Base-by-base conservation (phyloP, 2,888 invertebrate species). In the Athalia cordata region DNA sequence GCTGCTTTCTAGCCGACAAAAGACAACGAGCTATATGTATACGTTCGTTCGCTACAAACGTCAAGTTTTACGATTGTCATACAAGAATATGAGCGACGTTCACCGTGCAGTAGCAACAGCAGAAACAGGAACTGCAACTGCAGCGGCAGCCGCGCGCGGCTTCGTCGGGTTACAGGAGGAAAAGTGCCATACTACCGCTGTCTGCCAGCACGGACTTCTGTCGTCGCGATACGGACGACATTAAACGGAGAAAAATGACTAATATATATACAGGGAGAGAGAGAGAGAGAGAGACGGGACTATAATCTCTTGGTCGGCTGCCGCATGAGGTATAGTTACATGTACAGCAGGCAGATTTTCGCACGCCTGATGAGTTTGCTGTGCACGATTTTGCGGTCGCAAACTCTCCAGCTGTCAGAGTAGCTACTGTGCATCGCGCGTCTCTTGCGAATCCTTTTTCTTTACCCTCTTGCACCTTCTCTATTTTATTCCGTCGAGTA, bases 321-420 rank as follows among this genome's bases (percentile, higher is more conserved):
- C 55, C 9, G 55, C 55, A 15, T 15, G 62, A 62, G 62, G 13
- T 62, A n/a, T 8, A 62, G 62, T 59, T 62, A 61, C 77, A 66
- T 70, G 77, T 79, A 80, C 81, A 79, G 82, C 84, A 83, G 77
- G 78, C 81, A 84, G 83, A 86, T 87, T 87, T 88, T 87, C 87
- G 84, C 87, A 86, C 86, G 85, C 82, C 80, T 85, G 87, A 88
- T 86, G 87, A 88, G 86, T 86, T 87, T 87, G 83, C 29, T 85
- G 85, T 87, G 29, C 86, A 85, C 85, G 85, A 87, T 83, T 83
- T 80, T 84, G 84, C 79, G 84, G 84, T 83, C 79, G 79, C 80
- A 80, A 81, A 81, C 82, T 72, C 62, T 43, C 15, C 11, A 50
- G 29, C 29, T 29, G 29, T 29, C 29, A 29, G 29, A 29, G 29